Evolutionary conservation across 2,888 invertebrate genomes (phyloP).

Genomic region (Acleris laterana): DNA sequence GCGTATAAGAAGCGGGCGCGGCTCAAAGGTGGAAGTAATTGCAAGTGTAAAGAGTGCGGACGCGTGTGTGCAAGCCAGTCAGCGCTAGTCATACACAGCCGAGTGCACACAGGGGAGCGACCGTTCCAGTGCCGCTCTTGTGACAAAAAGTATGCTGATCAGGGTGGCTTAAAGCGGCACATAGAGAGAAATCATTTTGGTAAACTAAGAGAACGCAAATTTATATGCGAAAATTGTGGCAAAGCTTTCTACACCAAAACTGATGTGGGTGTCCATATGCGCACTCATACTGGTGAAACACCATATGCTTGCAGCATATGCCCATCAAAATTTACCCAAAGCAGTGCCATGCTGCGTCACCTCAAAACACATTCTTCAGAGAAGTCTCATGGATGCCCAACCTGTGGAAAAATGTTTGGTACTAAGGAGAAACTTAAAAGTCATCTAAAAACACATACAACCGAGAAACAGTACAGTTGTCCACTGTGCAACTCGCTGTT

Average conservation of each 20-base stretch:
- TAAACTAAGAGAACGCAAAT: constrained; percentile 54
- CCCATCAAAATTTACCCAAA: constrained; percentile 60
- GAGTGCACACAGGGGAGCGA: constrained; percentile 62
- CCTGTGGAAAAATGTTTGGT: constrained; percentile 65
- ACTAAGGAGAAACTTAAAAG: constrained; percentile 66
- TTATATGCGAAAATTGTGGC: constrained; percentile 71
- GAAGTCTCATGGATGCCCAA: constrained; percentile 58
- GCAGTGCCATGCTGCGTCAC: constrained; percentile 62
- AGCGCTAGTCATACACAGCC: constrained; percentile 58
- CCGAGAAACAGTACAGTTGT: constrained; percentile 63
- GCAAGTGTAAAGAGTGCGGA: constrained; percentile 58
- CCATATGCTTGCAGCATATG: constrained; percentile 68
- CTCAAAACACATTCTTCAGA: constrained; percentile 61
- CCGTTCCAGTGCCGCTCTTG: constrained; percentile 61
- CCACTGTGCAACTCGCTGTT: constrained; percentile 73
- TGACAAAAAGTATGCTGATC: constrained; percentile 64
- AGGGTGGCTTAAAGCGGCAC: constrained; percentile 63
- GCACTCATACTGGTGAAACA: constrained; percentile 72
- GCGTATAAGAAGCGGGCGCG: constrained; percentile 45
- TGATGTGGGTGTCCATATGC: constrained; percentile 65
- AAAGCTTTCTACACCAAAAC: constrained; percentile 67
- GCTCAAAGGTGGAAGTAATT: constrained; percentile 39
- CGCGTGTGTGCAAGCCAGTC: constrained; percentile 57
- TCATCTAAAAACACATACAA: constrained; percentile 62
- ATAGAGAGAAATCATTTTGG: constrained; percentile 57